A percentile compares a stretch with the other conserved stretches of the same genome.
These are phyloP conservation scores for Adoxophyes honmai DNA, from an alignment of 1,140 invertebrate species.

Conservation along the genomic window DNA sequence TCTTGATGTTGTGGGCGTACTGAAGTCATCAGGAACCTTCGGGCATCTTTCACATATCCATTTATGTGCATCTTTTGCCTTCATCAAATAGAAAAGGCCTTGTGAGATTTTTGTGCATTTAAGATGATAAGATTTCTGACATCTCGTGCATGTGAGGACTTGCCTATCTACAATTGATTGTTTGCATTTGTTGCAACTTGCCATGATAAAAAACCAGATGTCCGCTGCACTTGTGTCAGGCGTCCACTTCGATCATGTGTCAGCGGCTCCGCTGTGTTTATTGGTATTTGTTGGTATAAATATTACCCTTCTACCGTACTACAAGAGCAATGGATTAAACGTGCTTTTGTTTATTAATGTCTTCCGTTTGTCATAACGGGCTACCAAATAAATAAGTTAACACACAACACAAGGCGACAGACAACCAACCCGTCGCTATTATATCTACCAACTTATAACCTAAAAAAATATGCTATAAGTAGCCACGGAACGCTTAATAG, in stretches of 20 bases:
- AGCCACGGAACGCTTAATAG: too few relatives aligned
- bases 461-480: too few relatives aligned
- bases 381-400: too few relatives aligned
- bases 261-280: not conserved
- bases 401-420: too few relatives aligned
- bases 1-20: too few relatives aligned
- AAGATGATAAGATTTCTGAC: not conserved
- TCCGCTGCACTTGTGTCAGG: not conserved
- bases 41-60: not conserved
- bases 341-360: too few relatives aligned
- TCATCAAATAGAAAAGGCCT: not conserved
- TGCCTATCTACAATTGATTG: not conserved
- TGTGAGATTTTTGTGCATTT: not conserved
- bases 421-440: too few relatives aligned
- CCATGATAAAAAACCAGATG: not conserved
- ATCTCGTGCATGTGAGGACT: not conserved
- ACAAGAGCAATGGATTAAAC: too few relatives aligned
- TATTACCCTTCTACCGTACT: too few relatives aligned
- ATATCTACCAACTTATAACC: too few relatives aligned
- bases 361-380: too few relatives aligned
- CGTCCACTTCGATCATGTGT: not conserved
- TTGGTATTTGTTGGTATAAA: too few relatives aligned
- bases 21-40: not conserved
- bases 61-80: not conserved
- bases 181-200: not conserved